Evolutionary conservation across 2,888 invertebrate genomes (phyloP).

Genomic region (Tetheella fluctuosa): DNA sequence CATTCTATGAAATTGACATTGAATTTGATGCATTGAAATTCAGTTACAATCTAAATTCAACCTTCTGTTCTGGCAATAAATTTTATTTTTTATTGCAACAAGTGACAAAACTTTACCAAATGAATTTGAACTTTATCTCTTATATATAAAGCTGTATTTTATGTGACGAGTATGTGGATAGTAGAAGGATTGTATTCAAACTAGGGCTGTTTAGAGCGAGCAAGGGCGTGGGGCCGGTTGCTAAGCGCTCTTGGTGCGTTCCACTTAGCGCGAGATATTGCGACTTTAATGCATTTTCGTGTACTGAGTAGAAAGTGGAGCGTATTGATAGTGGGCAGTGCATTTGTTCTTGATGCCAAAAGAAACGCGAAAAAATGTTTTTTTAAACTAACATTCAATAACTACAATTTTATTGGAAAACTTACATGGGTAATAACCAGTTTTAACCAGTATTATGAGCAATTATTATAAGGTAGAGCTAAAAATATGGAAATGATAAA

Average conservation of each 20-base stretch:
- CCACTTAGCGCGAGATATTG: slow-evolving; percentile 33
- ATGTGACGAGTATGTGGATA: slow-evolving; percentile 12
- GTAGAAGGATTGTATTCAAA: slow-evolving; percentile 38
- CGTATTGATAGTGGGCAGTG: slow-evolving; percentile 11
- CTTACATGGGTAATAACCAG: too few species aligned
- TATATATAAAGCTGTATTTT: slow-evolving; percentile 27
- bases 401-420: too few species aligned
- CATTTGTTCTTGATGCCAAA: slow-evolving; percentile 13
- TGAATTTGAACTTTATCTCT: slow-evolving; percentile 28
- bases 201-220: slow-evolving; percentile 27
- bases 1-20: slow-evolving; percentile 43
- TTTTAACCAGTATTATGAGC: too few species aligned
- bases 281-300: slow-evolving; percentile 22
- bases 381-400: too few species aligned
- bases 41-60: slow-evolving; percentile 25
- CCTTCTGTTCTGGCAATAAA: not conserved
- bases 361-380: too few species aligned
- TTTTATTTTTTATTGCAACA: slow-evolving; percentile 21
- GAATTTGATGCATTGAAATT: slow-evolving; percentile 36
- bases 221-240: slow-evolving; percentile 60
- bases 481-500: not conserved
- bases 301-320: slow-evolving; percentile 10
- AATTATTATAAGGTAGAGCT: too few species aligned
- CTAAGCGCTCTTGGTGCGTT: slow-evolving; percentile 53
- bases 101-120: slow-evolving; percentile 10